Conservation (phyloP, 1,140 invertebrate species). For the Saccostrea cuccullata region DNA sequence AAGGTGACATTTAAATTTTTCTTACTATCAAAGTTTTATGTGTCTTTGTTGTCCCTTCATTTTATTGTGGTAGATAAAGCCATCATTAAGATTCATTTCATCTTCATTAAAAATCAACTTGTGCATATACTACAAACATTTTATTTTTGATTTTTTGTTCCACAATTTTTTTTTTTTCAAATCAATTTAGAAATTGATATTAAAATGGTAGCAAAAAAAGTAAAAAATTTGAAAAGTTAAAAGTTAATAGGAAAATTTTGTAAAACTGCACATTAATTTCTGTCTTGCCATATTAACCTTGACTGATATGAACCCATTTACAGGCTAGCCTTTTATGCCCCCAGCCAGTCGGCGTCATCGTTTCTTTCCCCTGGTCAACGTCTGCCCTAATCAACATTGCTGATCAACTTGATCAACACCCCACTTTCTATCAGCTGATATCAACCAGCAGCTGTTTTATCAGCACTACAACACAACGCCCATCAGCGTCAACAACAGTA, state of each 20-base stretch:
- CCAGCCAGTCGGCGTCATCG: conserved; percentile 49
- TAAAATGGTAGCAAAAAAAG: background rate
- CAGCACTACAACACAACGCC: conserved; percentile 44
- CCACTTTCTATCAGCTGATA: conserved; percentile 45
- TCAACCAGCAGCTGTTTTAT: conserved; percentile 45
- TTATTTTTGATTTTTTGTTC: background rate
- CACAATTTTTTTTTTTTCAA: no score
- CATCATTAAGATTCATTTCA: no score
- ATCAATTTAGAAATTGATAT: background rate
- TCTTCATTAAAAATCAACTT: conserved; percentile 20
- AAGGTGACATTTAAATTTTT: background rate
- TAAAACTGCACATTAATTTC: conserved; percentile 5
- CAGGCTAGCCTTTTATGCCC: conserved; percentile 45
- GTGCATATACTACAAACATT: background rate
- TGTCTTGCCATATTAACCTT: conserved; percentile 45
- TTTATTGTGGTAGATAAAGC: background rate
- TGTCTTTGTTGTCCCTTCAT: background rate
- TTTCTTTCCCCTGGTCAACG: conserved; percentile 45
- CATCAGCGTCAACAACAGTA: conserved; percentile 45
- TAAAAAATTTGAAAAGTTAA: background rate
- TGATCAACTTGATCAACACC: conserved; percentile 49
- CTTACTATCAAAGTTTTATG: background rate
- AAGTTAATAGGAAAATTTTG: background rate
- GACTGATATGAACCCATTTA: conserved; percentile 44
- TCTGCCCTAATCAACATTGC: conserved; percentile 41